Evolutionary conservation across 2,797 vertebrate genomes (phyloP).

Genomic region (Oryzias sinensis): DNA sequence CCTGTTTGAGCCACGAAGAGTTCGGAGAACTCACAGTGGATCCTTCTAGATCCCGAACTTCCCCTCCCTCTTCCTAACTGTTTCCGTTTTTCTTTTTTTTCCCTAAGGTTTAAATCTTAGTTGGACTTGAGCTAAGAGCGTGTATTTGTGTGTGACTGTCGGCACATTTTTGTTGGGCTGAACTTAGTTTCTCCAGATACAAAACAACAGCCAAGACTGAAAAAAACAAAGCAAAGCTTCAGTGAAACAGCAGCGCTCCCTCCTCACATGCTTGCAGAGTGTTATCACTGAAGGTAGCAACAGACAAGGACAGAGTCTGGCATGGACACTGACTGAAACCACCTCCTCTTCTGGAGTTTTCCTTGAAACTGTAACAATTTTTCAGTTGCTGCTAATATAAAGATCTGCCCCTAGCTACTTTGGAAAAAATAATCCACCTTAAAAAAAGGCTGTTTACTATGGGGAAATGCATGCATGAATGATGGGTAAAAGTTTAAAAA

Average conservation of each 20-base stretch:
- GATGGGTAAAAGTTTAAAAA: neutral
- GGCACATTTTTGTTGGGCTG: conserved; percentile 15
- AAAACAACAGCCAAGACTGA: conserved; percentile 1
- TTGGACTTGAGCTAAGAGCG: neutral
- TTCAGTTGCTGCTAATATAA: neutral
- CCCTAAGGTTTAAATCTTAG: too few species aligned
- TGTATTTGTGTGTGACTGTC: conserved; percentile 4
- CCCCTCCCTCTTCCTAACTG: too few species aligned
- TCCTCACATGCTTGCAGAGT: conserved; percentile 27
- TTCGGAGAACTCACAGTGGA: too few species aligned
- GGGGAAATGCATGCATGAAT: too few species aligned
- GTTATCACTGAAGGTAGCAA: conserved; percentile 31
- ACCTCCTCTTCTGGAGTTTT: neutral
- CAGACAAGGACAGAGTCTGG: conserved; percentile 16
- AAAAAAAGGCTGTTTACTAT: too few species aligned
- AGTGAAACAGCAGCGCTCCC: conserved; percentile 14
- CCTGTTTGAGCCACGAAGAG: too few species aligned
- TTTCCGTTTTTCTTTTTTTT: neutral
- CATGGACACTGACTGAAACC: neutral
- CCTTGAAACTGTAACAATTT: neutral
- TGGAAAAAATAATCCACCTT: too few species aligned
- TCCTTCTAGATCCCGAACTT: too few species aligned
- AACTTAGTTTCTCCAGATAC: conserved; percentile 33
- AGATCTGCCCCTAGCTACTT: too few species aligned
- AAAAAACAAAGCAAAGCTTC: conserved; percentile 5